Base-by-base conservation (phyloP, 2,888 invertebrate genomes). In the Drosophila kuntzei region DNA sequence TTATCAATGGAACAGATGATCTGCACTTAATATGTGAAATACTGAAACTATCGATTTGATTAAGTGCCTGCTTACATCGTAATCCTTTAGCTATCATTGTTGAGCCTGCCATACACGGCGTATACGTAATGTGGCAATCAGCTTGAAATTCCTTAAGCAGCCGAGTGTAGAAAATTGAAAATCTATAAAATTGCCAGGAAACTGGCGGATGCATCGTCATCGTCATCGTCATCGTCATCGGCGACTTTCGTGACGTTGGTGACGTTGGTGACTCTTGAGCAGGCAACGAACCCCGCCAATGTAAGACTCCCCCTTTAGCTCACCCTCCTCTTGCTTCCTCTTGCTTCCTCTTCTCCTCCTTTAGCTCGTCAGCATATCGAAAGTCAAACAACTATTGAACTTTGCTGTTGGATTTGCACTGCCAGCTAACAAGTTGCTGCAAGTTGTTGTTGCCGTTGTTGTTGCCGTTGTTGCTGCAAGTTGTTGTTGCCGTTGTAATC, bases 341-440 rank as follows among this genome's bases (percentile, higher is more conserved):
- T 7, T 16, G 1, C 11, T 11, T 1, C 5, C 11, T 6, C 18
- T 41, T 3, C 20, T 12, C 0, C 20, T 41, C 2, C 41, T n/a
- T 14, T 11, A 14, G 16, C 14, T 39, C 59, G 46, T 51, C 51
- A 43, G 46, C 61, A 39, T 64, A 71, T 71, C 50, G 44, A 68
- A 63, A 72, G 72, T 73, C 72, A 73, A 59, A 63, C 63, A 73
- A 73, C 63, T 68, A 74, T 68, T 73, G 68, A 74, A 73, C 73
- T 73, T 58, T 74, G 60, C 57, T 57, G 37, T 18, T 43, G 58
- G 32, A 20, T 39, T 53, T 36, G 29, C 22, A 36, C 39, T 76
- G 58, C 34, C 57, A 71, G 69, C 87, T 69, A 87, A 87, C 85
- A 84, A 81, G 79, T 76, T 37, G 51, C 44, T 57, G 55, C 43